Percentiles rank a stretch among this genome's conserved stretches.
Conservation (phyloP, 1,140 invertebrate species). For the Bathynomus jamesi region DNA sequence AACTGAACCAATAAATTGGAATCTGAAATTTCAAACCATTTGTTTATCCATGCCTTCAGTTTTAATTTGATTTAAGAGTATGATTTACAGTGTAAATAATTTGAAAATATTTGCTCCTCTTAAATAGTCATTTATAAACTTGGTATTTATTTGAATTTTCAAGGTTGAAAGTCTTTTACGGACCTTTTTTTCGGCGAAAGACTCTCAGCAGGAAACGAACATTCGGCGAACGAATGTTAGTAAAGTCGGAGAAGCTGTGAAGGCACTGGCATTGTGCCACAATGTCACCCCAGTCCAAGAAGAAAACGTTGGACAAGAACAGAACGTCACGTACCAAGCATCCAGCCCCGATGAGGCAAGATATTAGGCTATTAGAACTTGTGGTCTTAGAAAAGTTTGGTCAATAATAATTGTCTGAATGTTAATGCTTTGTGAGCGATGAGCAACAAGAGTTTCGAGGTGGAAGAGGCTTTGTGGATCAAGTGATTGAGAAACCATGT, state of each 20-base stretch:
- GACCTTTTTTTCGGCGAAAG: constrained; percentile 34
- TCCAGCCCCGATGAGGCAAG: constrained; percentile 94
- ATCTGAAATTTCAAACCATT: too few species aligned
- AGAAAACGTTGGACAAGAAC: constrained; percentile 46
- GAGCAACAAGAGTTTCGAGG: too few species aligned
- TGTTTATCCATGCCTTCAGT: too few species aligned
- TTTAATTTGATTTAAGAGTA: too few species aligned
- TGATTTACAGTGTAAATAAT: too few species aligned
- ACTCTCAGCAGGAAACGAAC: neutral
- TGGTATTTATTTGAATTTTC: neutral
- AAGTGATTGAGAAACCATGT: too few species aligned
- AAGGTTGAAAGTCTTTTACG: constrained; percentile 39
- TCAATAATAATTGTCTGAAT: constrained; percentile 26
- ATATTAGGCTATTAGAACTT: too few species aligned
- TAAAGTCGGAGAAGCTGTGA: constrained; percentile 77
- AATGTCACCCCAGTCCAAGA: constrained; percentile 96
- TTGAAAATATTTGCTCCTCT: too few species aligned
- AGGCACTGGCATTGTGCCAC: constrained; percentile 92
- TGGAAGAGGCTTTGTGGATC: too few species aligned
- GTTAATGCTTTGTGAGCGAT: too few species aligned
- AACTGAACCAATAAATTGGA: too few species aligned
- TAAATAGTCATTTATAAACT: too few species aligned
- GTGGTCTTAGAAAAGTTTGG: constrained; percentile 7
- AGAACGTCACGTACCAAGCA: constrained; percentile 65
- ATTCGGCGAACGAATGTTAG: constrained; percentile 48